Conservation (phyloP, 2,113 vertebrate species). For the Shinisaurus crocodilurus region DNA sequence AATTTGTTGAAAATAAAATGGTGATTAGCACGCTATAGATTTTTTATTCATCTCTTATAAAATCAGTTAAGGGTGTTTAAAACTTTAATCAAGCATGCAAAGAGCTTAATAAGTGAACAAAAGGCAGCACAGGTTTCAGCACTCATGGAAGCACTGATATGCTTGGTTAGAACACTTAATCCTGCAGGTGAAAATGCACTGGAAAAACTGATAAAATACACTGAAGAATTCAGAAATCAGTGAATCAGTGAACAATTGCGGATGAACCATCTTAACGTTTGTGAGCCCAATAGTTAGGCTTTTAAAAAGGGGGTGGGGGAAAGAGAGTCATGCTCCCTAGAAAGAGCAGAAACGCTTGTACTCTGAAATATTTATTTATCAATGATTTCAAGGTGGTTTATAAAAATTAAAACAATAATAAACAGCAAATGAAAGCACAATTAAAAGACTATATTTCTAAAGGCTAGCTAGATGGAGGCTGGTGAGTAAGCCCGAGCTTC, state of each 20-base stretch:
- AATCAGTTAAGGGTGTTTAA: constrained; percentile 22
- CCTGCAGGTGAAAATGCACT: constrained; percentile 36
- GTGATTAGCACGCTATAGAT: constrained; percentile 38
- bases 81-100: constrained; percentile 31
- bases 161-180: constrained; percentile 39
- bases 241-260: not conserved
- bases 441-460: not conserved
- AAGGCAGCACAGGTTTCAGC: constrained; percentile 23
- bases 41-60: constrained; percentile 48
- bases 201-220: constrained; percentile 30
- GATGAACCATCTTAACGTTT: not conserved
- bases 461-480: not conserved
- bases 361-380: not conserved
- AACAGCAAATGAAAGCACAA: not conserved
- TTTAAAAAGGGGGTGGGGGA: too few species aligned
- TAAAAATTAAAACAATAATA: not conserved
- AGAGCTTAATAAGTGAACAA: constrained; percentile 39
- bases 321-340: not conserved
- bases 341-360: not conserved
- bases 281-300: not conserved
- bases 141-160: constrained; percentile 13
- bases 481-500: not conserved
- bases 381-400: not conserved
- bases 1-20: constrained; percentile 53
- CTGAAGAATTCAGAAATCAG: constrained; percentile 22